A percentile compares a stretch with the other conserved stretches of the same genome.
These are phyloP conservation scores for Sminthurides bifidus DNA, from an alignment of 1,140 invertebrate species.

Conservation along the genomic window DNA sequence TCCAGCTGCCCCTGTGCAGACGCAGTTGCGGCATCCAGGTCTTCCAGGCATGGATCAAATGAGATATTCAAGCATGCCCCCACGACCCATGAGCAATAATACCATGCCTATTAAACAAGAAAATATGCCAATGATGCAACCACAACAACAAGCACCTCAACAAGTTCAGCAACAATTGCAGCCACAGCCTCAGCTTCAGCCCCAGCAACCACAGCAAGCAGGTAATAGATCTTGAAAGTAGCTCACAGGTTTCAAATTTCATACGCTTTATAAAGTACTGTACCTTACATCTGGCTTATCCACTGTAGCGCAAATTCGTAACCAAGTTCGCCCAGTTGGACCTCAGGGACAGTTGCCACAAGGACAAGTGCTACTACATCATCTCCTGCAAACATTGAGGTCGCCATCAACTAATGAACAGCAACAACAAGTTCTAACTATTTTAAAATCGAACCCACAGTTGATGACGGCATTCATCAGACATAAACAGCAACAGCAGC, in stretches of 20 bases:
- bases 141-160: conserved; percentile 34
- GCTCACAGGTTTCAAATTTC: background rate
- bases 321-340: conserved; percentile 22
- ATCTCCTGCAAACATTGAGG: conserved; percentile 76
- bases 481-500: conserved; percentile 55
- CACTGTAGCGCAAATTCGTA: no score
- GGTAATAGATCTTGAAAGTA: conserved; percentile 2
- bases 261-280: background rate
- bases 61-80: conserved; percentile 23
- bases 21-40: conserved; percentile 44
- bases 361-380: conserved; percentile 65
- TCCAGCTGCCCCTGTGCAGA: conserved; percentile 40
- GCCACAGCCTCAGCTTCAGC: conserved; percentile 4
- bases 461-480: conserved; percentile 95
- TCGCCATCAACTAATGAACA: conserved; percentile 82
- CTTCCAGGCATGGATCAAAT: conserved; percentile 31
- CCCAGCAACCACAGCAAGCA: conserved; percentile 10
- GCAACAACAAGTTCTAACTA: conserved; percentile 81
- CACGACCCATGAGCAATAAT: conserved; percentile 44
- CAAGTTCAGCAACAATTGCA: conserved; percentile 30
- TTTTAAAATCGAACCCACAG: conserved; percentile 87
- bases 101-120: conserved; percentile 51
- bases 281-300: conserved; percentile 12
- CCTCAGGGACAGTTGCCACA: conserved; percentile 20
- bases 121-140: conserved; percentile 55